Evolutionary conservation across 2,113 vertebrate genomes (phyloP), one percentile per base, ranked within the genome.

Genomic region (Glaucidium brasilianum): DNA sequence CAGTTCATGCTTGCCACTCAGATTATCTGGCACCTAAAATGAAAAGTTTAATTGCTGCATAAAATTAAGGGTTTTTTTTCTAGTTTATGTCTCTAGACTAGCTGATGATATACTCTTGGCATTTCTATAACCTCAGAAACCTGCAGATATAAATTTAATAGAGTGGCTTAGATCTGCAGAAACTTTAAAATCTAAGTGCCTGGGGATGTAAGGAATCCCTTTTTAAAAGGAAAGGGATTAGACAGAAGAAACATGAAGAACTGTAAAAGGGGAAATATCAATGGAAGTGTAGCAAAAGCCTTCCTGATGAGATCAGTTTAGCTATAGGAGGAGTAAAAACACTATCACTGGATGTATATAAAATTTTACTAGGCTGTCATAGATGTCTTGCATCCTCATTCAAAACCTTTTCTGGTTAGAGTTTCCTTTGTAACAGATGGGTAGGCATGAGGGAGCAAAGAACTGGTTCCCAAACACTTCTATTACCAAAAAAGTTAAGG

Each of bases 211-310:
- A 93, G 41, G 84, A 95, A 94, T 95, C 71, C 49, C 80, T 88
- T 92, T 94, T 95, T 30, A 87, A 91, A 93, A 94, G 53, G 59
- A 80, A 68, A 26, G 21, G 41, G 71, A 89, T 96, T 94, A 92
- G 11, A 19, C 39, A 79, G 75, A 93, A 97, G 79, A 90, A 90
- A 93, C 1, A 5, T 47, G 59, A 78, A 92, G 92, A 92, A 67
- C 64, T 78, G 76, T 90, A 83, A 93, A 92, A 94, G 17, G 9
- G 45, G 89, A 91, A 87, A 79, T 64, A 95, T 87, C 62, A 90
- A 88, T 85, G 77, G 77, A 91, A 94, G 29, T 37, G n/a, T 52
- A 82, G 85, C 13, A 4, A 91, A 95, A 91, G 64, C 41, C 67
- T 79, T 95, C 67, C 55, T 80, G 77, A 47, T 59, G 79, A 95